Evolutionary conservation across 2,797 vertebrate genomes (phyloP), one percentile per base, ranked within the genome.

Genomic region (Betta splendens): DNA sequence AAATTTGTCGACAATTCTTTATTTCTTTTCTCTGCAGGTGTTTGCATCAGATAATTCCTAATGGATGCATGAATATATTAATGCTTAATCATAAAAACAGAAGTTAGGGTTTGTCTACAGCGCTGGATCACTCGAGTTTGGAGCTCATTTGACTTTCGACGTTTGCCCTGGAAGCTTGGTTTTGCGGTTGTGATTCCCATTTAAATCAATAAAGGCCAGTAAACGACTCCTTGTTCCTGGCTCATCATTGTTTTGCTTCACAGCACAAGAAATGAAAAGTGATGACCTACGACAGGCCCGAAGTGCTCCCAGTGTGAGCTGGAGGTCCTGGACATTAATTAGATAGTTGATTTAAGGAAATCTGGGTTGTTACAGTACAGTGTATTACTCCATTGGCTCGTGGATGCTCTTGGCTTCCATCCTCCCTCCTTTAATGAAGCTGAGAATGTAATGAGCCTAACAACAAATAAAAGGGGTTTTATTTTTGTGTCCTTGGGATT

Each of bases 1-100:
- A 82, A 85, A 89, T 86, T 38, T 43, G 29, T 37, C 54, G 51
- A 57, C 49, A 57, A 77, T 77, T 61, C 68, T 72, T 65, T 74
- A 59, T 83, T 85, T 81, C 68, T 76, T 84, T 79, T 85, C 84
- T 87, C 82, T 58, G 83, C 80, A 85, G 85, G 85, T 88, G 84
- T 86, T 87, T 87, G 77, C 82, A 76, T 83, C 75, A 84, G 79
- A 81, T 83, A 28, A 84, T 80, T 76, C 83, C 52, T 80, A 83
- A 85, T 87, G 35, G 69, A 84, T 83, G 82, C 81, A 82, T 80
- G 84, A 82, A 89, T 89, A 86, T 72, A 79, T 84, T 83, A 74
- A 80, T 77, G 49, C 62, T 67, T 78, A 74, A 77, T 82, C 60
- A 60, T 51, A 23, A 9, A 43, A 61, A 54, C 39, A 52, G 12